Evolutionary conservation across 2,888 invertebrate species (phyloP).

Genomic region (Disparrhopalites patrizii): DNA sequence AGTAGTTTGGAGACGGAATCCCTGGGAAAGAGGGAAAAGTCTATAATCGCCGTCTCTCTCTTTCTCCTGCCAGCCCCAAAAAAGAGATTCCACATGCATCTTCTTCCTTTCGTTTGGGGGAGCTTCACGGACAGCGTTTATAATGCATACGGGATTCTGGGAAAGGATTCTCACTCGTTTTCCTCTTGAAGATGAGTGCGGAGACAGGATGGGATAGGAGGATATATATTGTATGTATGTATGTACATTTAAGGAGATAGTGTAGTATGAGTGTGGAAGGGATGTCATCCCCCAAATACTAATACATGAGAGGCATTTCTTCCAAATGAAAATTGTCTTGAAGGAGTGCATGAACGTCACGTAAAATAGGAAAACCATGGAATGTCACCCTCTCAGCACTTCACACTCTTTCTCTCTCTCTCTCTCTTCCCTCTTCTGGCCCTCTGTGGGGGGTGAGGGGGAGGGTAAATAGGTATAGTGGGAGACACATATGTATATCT

Average conservation of each 20-base stretch:
- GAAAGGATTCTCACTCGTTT: background rate
- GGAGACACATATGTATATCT: too few relatives aligned
- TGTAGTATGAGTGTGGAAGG: conserved; percentile 6
- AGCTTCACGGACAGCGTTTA: too few relatives aligned
- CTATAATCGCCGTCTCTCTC: background rate
- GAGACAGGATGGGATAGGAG: too few relatives aligned
- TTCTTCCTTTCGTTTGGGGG: background rate
- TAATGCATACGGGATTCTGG: background rate
- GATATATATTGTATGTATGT: too few relatives aligned
- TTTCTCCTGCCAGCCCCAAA: background rate
- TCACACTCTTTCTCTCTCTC: background rate
- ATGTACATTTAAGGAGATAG: too few relatives aligned
- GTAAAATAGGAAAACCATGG: conserved; percentile 29
- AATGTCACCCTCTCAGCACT: conserved; percentile 26
- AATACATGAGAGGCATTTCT: conserved; percentile 25
- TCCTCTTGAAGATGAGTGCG: too few relatives aligned
- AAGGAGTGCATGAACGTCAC: conserved; percentile 26
- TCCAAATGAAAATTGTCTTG: conserved; percentile 29
- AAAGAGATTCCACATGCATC: conserved; percentile 4
- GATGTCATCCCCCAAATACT: conserved; percentile 23
- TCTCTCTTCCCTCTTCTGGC: background rate
- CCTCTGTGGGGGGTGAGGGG: too few relatives aligned
- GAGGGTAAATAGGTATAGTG: too few relatives aligned
- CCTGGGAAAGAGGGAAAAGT: too few relatives aligned
- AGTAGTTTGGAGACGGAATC: too few relatives aligned